Evolutionary conservation across 1,140 invertebrate species (phyloP), one percentile per base, ranked within the genome.

Genomic region (Scaptomyza montana): DNA sequence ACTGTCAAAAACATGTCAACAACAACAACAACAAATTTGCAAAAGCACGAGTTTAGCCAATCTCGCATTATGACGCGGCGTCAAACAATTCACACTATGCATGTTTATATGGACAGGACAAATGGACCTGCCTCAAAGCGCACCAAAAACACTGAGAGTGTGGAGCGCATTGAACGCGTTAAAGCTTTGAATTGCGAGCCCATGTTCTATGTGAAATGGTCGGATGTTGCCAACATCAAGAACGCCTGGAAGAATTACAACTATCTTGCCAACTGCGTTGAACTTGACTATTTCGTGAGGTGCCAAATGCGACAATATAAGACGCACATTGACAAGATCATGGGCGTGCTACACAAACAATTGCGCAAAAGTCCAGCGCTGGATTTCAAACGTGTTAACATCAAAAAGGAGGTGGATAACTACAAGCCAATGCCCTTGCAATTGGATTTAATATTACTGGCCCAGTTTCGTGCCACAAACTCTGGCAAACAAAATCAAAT

Each of bases 191-290:
- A 92, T 67, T 93, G 93, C 3, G 89, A 92, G 39, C 92, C 94
- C 6, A 92, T 93, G 16, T 98, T 97, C 93, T 93, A 94, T 45
- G 95, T 98, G 1, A 98, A 98, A 92, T 98, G 98, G 98, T 94
- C 96, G 86, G 95, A 95, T 16, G 98, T 96, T 94, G 82, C 92
- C 50, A 73, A 92, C 1, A 92, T 94, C 51, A 92, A 94, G 65
- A 98, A 97, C 82, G 97, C 97, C 0, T 98, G 97, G 97, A 98
- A 98, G 91, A 96, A 96, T 0, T 91, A 94, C n/a, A 92, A 94
- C 3, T 95, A 98, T 93, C 90, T 98, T 3, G 91, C 92, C 3
- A 94, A 95, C 64, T 96, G 95, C 82, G 66, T 87, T 13, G 54
- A 96, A 80, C 73, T 95, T 80, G 90, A 92, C 75, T 57, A 92